phyloP scores from a whole-genome alignment of 2,797 vertebrate genomes.

The Sebastes melanostomus region DNA sequence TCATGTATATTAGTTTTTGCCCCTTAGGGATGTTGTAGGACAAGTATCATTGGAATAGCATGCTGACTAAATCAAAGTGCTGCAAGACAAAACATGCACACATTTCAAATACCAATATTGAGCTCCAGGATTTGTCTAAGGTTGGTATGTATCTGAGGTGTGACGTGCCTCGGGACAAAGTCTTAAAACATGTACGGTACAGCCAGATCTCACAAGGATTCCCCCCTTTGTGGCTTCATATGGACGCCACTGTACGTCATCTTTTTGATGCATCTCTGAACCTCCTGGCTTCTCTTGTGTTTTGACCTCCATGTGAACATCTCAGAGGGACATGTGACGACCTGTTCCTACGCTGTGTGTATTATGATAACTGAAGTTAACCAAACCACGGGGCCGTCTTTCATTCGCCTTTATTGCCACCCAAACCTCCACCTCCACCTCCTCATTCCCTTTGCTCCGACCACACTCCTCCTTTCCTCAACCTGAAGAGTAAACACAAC shows the following conservation, averaged over 20 bases:
- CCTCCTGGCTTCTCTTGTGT: background rate
- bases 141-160: background rate
- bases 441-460: constrained; percentile 13
- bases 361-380: constrained; percentile 18
- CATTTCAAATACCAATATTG: background rate
- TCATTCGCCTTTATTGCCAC: constrained; percentile 1
- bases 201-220: background rate
- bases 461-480: constrained; percentile 42
- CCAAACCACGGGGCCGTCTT: background rate
- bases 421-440: constrained; percentile 15
- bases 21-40: background rate
- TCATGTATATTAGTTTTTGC: background rate
- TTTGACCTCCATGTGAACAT: background rate
- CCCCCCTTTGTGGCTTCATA: no score
- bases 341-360: background rate
- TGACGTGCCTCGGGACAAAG: background rate
- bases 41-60: background rate
- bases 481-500: constrained; percentile 75
- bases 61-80: background rate
- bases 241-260: background rate
- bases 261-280: background rate
- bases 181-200: background rate
- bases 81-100: background rate
- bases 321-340: constrained; percentile 7
- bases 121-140: background rate